phyloP scores from a whole-genome alignment of 2,113 vertebrate species.

The Prinia subflava region DNA sequence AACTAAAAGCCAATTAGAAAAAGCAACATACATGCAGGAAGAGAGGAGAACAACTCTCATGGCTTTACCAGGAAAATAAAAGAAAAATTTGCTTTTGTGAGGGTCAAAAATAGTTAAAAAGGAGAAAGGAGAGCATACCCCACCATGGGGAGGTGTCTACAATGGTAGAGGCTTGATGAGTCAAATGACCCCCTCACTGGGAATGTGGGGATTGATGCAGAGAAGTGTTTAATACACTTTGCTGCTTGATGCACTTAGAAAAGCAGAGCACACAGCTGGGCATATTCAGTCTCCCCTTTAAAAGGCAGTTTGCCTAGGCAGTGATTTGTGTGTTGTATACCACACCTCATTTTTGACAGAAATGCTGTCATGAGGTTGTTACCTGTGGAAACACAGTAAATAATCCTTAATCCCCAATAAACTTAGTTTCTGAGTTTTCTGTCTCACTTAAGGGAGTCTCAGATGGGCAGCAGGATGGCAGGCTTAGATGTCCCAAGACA shows the following conservation, averaged over 20 bases:
- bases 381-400: neutral
- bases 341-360: neutral
- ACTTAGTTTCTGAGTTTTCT: neutral
- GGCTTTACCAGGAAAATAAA: neutral
- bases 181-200: neutral
- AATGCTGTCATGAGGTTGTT: neutral
- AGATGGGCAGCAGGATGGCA: neutral
- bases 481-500: neutral
- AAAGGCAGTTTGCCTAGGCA: neutral
- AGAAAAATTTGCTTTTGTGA: neutral
- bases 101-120: neutral
- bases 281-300: neutral
- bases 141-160: neutral
- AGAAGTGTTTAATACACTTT: neutral
- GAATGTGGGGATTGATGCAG: neutral
- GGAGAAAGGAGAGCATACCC: neutral
- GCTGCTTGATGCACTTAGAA: neutral
- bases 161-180: neutral
- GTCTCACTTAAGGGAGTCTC: neutral
- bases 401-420: neutral
- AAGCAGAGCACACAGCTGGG: neutral
- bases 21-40: neutral
- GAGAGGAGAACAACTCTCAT: neutral
- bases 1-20: neutral
- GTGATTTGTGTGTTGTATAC: neutral